Conservation (phyloP, 2,888 invertebrate genomes). For the Erebia palarica region DNA sequence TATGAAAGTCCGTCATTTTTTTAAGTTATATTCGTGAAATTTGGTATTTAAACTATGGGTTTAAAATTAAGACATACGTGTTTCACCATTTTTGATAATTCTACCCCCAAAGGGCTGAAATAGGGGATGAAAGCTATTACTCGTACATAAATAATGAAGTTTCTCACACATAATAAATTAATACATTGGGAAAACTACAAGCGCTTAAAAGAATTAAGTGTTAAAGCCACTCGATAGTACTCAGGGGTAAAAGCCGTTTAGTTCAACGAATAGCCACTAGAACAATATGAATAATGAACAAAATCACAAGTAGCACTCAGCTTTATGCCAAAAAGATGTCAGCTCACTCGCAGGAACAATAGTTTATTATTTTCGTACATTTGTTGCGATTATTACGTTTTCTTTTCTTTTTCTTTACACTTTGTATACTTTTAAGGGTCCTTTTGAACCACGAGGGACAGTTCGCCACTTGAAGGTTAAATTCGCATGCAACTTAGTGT, state of each 20-base stretch:
- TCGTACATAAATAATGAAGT: constrained; percentile 26
- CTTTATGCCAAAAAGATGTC: constrained; percentile 74
- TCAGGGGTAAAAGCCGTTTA: constrained; percentile 57
- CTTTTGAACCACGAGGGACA: constrained; percentile 54
- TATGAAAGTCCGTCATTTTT: too few species aligned
- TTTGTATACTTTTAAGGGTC: constrained; percentile 51
- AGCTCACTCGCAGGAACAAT: constrained; percentile 58
- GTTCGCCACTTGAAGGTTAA: constrained; percentile 47
- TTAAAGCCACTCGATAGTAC: constrained; percentile 55
- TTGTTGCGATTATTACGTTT: constrained; percentile 71
- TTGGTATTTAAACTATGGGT: too few species aligned
- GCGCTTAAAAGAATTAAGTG: constrained; percentile 56
- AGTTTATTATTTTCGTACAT: constrained; percentile 71
- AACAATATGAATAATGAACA: constrained; percentile 72
- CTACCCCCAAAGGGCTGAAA: too few species aligned
- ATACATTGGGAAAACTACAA: constrained; percentile 42
- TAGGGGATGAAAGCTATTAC: too few species aligned
- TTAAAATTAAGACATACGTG: too few species aligned
- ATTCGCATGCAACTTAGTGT: constrained; percentile 52
- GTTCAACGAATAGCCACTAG: constrained; percentile 55
- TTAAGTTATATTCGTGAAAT: too few species aligned
- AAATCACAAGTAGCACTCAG: constrained; percentile 61
- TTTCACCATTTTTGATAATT: too few species aligned
- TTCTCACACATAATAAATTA: constrained; percentile 40
- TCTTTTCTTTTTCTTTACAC: constrained; percentile 59